Evolutionary conservation across 1,140 invertebrate species (phyloP), one percentile per base, ranked within the genome.

Genomic region (Scylla paramamosain): DNA sequence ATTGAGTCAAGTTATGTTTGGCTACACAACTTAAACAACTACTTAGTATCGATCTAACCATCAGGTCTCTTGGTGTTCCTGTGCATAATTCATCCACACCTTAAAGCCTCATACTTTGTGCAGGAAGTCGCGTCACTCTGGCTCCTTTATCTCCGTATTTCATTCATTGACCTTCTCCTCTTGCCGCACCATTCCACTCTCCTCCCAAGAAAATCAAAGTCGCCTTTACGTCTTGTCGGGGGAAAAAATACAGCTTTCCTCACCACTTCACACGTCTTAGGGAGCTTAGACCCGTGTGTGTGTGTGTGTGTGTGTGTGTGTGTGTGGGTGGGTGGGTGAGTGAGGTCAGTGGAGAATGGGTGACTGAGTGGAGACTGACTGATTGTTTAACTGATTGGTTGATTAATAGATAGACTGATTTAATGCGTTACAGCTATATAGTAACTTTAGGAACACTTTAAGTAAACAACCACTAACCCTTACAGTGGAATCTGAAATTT

Each of bases 231-330:
- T 77, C 67, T 77, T 59, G 52, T 59, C 59, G 67, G 67, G 52
- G 52, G 20, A 77, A 77, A 77, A 77, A 77, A 77, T n/a, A 77
- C 67, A 12, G n/a, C 67, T 77, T 77, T 77, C 67, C 67, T n/a
- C 20, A 20, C 67, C 67, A 77, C 67, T 77, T 77, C 67, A 77
- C 67, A 20, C n/a, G 67, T 77, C 67, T 77, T 77, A 77, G 10
- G 67, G 67, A 77, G 67, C 67, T 77, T 77, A 77, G 67, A 77
- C 12, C 1, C 25, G 32, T 20, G 12, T 46, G 32, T 89, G 88
- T 89, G 88, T 89, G 88, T 89, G 88, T 89, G 88, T 89, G 88
- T 89, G 88, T 89, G 88, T 89, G 32, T 89, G 88, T 89, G 88
- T 89, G 32, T 89, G 88, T 89, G 88, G 46, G 39, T 90, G 28